A percentile compares a stretch with the other conserved stretches of the same genome.
These are phyloP conservation scores for Drosophila leonis DNA, from an alignment of 2,888 invertebrate species.

Conservation along the genomic window DNA sequence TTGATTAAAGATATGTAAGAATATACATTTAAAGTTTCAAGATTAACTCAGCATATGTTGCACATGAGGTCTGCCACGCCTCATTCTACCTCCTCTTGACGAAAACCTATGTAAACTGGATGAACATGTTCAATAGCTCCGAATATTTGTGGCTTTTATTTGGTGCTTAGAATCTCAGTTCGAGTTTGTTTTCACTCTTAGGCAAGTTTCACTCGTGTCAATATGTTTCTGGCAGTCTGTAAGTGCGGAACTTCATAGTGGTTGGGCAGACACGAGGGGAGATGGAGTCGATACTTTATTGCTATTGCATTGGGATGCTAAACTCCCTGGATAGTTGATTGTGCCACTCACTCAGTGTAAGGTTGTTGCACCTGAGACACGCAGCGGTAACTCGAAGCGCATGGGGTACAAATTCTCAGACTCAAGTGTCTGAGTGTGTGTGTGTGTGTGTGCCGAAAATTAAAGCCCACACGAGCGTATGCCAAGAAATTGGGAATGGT, in stretches of 20 bases:
- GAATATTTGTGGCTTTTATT: not conserved
- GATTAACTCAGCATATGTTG: not conserved
- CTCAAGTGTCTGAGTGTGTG: constrained; percentile 27
- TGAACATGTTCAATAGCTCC: not conserved
- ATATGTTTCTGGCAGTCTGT: constrained; percentile 11
- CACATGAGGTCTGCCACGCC: not conserved
- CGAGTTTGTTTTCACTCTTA: constrained; percentile 2
- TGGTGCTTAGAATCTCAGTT: not conserved
- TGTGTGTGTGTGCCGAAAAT: constrained; percentile 64
- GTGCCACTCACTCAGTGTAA: constrained; percentile 23
- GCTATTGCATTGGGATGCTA: constrained; percentile 34
- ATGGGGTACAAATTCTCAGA: constrained; percentile 22
- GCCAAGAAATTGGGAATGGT: constrained; percentile 23
- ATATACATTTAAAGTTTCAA: not conserved
- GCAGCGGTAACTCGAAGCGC: constrained; percentile 20
- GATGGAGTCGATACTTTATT: constrained; percentile 15
- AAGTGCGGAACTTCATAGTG: not conserved
- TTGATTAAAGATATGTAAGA: not conserved
- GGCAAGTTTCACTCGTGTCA: not conserved
- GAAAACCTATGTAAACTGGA: not conserved
- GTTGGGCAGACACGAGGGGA: not conserved
- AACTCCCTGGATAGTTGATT: constrained; percentile 30
- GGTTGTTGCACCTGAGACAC: constrained; percentile 62
- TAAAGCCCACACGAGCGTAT: constrained; percentile 63
- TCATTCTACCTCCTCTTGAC: not conserved